A percentile compares a stretch with the other conserved stretches of the same genome.
These are phyloP conservation scores for Helogale parvula DNA, from an alignment of 2,113 vertebrate genomes.

Conservation along the genomic window DNA sequence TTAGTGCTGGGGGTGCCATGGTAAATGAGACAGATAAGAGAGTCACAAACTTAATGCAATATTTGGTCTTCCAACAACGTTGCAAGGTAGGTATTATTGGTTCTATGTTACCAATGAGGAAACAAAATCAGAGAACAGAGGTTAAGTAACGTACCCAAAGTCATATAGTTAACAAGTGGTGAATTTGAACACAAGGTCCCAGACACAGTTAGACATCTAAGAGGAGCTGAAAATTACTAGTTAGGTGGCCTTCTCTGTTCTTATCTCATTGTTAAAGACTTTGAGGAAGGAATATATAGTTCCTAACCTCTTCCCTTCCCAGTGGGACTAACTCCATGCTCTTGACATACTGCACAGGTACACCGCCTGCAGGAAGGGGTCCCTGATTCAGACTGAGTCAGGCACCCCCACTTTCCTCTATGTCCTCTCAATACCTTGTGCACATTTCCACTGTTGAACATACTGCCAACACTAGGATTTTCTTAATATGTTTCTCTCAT, in stretches of 20 bases:
- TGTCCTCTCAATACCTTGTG: background rate
- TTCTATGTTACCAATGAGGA: background rate
- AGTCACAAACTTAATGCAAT: background rate
- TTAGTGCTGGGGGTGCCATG: background rate
- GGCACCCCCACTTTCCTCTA: background rate
- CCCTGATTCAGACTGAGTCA: background rate
- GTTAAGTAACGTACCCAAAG: background rate
- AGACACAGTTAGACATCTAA: background rate
- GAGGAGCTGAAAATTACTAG: background rate
- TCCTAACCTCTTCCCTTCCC: background rate
- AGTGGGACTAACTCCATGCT: background rate
- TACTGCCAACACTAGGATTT: background rate
- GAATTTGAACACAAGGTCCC: background rate
- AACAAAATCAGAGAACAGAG: constrained; percentile 6
- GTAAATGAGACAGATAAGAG: background rate
- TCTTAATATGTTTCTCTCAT: background rate
- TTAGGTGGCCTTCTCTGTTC: background rate
- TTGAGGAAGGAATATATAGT: background rate
- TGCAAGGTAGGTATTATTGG: background rate
- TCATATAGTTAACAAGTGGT: background rate
- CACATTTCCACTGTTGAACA: background rate
- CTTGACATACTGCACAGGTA: background rate
- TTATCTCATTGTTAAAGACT: background rate
- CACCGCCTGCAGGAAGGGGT: background rate
- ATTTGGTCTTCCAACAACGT: background rate